Conservation (phyloP, 1,140 invertebrate species). For the Drosophila lacertosa region DNA sequence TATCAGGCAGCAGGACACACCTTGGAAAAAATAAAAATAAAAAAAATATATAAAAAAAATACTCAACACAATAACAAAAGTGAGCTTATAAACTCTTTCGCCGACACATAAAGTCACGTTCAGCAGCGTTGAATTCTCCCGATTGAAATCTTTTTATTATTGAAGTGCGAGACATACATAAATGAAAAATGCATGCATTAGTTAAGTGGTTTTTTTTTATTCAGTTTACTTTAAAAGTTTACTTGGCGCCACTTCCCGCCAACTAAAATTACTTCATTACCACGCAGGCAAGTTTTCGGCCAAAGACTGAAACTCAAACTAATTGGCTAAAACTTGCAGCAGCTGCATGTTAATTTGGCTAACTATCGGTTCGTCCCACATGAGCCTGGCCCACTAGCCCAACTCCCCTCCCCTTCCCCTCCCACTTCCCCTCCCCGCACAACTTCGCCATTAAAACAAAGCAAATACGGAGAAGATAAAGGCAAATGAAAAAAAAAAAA, state of each 20-base stretch:
- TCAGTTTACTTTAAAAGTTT: not conserved
- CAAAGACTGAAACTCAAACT: conserved; percentile 68
- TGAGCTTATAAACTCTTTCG: conserved; percentile 55
- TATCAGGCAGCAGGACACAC: conserved; percentile 59
- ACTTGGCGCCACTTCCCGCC: conserved; percentile 13
- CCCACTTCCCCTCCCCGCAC: not conserved
- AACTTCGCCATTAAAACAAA: conserved; percentile 62
- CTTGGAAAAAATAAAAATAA: conserved; percentile 40
- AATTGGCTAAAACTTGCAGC: conserved; percentile 77
- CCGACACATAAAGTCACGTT: conserved; percentile 67
- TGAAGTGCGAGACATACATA: conserved; percentile 4
- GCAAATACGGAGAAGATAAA: conserved; percentile 55
- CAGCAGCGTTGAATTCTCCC: conserved; percentile 51
- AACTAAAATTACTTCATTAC: no score
- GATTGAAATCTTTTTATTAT: conserved; percentile 38
- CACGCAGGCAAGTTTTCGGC: conserved; percentile 41
- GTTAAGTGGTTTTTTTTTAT: conserved; percentile 1
- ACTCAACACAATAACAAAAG: conserved; percentile 16
- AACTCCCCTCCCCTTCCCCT: not conserved
- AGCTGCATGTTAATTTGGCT: conserved; percentile 75
- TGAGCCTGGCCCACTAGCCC: conserved; percentile 28
- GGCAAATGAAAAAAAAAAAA: conserved; percentile 27
- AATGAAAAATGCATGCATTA: conserved; percentile 27
- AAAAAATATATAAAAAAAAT: no score
- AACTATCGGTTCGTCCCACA: conserved; percentile 49